Evolutionary conservation across 2,888 invertebrate genomes (phyloP).

Genomic region (Phyllotreta striolata): DNA sequence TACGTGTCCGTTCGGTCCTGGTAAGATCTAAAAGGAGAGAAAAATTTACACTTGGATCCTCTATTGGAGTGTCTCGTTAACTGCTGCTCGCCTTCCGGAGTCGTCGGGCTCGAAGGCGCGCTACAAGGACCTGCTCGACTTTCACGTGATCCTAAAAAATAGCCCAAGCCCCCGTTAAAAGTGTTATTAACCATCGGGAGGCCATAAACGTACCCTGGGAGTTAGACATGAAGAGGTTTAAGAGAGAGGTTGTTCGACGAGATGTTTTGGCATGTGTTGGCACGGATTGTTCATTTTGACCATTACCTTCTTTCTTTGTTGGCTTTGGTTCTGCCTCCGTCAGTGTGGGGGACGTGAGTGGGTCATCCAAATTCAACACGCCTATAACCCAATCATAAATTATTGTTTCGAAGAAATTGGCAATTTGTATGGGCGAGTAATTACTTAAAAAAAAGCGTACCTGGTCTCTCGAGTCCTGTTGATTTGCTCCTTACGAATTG

Average conservation of each 20-base stretch:
- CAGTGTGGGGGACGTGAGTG: constrained; percentile 54
- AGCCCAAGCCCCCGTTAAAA: constrained; percentile 69
- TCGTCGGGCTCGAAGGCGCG: constrained; percentile 78
- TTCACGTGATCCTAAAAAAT: constrained; percentile 68
- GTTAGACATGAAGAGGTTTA: constrained; percentile 95
- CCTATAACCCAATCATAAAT: constrained; percentile 45
- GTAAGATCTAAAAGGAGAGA: constrained; percentile 38
- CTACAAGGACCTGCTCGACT: constrained; percentile 61
- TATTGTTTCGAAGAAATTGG: background rate
- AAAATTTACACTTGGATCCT: constrained; percentile 79
- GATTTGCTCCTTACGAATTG: constrained; percentile 92
- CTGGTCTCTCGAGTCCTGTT: constrained; percentile 92
- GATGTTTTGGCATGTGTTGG: constrained; percentile 77
- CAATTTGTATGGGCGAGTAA: background rate
- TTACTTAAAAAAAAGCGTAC: constrained; percentile 61
- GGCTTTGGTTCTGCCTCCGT: constrained; percentile 61
- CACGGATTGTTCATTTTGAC: constrained; percentile 60
- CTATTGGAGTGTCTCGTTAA: constrained; percentile 80
- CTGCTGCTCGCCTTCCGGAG: constrained; percentile 66
- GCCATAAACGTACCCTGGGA: constrained; percentile 79
- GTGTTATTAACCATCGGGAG: constrained; percentile 41
- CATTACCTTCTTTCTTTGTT: constrained; percentile 73
- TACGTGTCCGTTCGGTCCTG: constrained; percentile 33
- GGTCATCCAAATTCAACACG: constrained; percentile 57
- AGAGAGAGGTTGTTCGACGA: constrained; percentile 91